Conservation (phyloP, 2,888 invertebrate species). For the Anarsia innoxiella region DNA sequence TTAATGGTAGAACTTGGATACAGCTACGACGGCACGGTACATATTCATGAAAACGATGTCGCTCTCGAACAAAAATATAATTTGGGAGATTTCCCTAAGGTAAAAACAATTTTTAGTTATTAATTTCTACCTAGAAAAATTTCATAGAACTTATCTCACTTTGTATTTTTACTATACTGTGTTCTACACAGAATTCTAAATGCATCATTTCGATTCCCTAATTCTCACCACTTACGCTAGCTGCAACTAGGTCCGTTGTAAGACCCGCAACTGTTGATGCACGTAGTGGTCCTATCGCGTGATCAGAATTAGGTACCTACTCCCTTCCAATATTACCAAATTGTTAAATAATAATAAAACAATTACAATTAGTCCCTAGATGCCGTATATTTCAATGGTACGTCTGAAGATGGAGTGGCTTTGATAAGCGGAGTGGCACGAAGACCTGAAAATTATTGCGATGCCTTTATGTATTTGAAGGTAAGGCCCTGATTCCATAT, state of each 20-base stretch:
- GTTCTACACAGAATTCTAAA: too few relatives aligned
- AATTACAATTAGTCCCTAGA: slow-evolving; percentile 77
- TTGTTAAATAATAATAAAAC: too few relatives aligned
- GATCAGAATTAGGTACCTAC: too few relatives aligned
- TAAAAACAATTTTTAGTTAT: slow-evolving; percentile 24
- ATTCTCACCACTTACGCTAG: too few relatives aligned
- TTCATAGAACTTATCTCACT: too few relatives aligned
- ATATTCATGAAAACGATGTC: slow-evolving; percentile 43
- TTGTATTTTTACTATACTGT: too few relatives aligned
- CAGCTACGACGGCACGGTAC: slow-evolving; percentile 46
- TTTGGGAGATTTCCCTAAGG: slow-evolving; percentile 67
- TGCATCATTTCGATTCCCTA: too few relatives aligned
- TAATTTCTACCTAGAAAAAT: neutral
- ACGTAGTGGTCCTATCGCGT: too few relatives aligned
- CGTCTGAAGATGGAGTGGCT: slow-evolving; percentile 74
- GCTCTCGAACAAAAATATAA: slow-evolving; percentile 74
- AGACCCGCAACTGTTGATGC: too few relatives aligned
- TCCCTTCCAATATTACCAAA: too few relatives aligned
- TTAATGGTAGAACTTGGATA: slow-evolving; percentile 42
- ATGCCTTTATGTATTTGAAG: slow-evolving; percentile 77
- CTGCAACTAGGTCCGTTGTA: too few relatives aligned
- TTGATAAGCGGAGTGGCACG: slow-evolving; percentile 77
- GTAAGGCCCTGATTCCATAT: too few relatives aligned
- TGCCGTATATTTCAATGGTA: slow-evolving; percentile 78
- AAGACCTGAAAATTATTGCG: slow-evolving; percentile 72